Base-by-base conservation (phyloP, 2,797 vertebrate genomes). In the Etheostoma nigrum region DNA sequence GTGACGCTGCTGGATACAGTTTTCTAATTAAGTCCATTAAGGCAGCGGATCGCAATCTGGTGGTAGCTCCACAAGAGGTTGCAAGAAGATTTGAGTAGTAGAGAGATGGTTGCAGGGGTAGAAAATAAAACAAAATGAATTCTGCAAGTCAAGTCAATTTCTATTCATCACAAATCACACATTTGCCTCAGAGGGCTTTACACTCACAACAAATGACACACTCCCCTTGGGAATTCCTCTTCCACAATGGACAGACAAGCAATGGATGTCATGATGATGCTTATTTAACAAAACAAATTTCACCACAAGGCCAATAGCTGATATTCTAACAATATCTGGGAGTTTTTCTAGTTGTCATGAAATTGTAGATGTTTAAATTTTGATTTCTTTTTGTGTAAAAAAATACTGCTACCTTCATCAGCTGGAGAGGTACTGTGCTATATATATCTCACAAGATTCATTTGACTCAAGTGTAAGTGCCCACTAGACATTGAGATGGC, bases 391-490 rank as follows among this genome's bases (percentile, higher is more conserved):
- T 40, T 40, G 36, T 40, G 36, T 40, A 3, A 12, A 11, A 40
- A 40, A 40, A 40, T 40, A 36, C 53, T 42, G 42, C 64, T 51
- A 55, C 13, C 30, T 73, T 48, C 16, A 48, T 65, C 58, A 33
- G n/a, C n/a, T 49, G 23, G n/a, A 23, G 6, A 54, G 0, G 33
- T 53, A 19, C 12, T 14, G 10, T 12, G 10, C 36, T 40, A 11
- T 42, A 11, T 42, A 19, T 45, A n/a, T 47, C 57, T 71, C 16
- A 44, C 30, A 48, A 49, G 69, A 36, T 42, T 67, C 40, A 51
- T 82, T 55, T 70, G 61, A 64, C 47, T 23, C 52, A 36, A 40
- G 57, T 30, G 57, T 63, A 55, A 72, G 51, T 18, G 1, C 30
- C 60, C 49, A 27, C 47, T n/a, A 47, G 36, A 70, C 53, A 60